These are phyloP conservation scores for Sturnus vulgaris DNA, from an alignment of 2,113 vertebrate genomes.

Conservation along the genomic window DNA sequence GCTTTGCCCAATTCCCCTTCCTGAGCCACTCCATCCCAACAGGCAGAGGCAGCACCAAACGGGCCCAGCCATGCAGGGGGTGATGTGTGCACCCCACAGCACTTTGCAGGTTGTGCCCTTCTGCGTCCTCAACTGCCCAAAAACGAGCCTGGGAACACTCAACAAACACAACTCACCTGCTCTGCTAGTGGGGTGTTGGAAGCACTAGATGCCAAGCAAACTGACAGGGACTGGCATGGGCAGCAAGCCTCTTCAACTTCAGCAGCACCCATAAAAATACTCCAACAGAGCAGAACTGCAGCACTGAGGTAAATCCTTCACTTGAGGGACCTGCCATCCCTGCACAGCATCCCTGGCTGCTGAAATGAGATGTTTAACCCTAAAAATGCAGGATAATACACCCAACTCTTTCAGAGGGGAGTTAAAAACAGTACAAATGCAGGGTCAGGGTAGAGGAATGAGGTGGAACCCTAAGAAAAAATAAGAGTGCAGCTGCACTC, in stretches of 20 bases:
- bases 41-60: neutral
- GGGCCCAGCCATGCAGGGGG: neutral
- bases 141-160: accelerated
- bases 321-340: neutral
- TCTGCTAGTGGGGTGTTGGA: neutral
- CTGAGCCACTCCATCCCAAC: neutral
- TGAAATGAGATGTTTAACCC: neutral
- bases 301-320: neutral
- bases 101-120: neutral
- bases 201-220: neutral
- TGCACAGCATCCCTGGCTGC: neutral
- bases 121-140: neutral
- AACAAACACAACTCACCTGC: neutral
- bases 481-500: neutral
- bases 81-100: neutral
- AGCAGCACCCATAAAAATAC: neutral
- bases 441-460: neutral
- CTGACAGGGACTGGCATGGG: neutral
- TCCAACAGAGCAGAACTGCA: neutral
- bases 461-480: neutral
- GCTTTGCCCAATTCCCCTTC: neutral
- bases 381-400: neutral
- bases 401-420: neutral
- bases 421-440: neutral
- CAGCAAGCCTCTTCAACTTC: neutral